These are phyloP conservation scores for Xiphias gladius DNA, from an alignment of 2,113 vertebrate species.

Conservation along the genomic window DNA sequence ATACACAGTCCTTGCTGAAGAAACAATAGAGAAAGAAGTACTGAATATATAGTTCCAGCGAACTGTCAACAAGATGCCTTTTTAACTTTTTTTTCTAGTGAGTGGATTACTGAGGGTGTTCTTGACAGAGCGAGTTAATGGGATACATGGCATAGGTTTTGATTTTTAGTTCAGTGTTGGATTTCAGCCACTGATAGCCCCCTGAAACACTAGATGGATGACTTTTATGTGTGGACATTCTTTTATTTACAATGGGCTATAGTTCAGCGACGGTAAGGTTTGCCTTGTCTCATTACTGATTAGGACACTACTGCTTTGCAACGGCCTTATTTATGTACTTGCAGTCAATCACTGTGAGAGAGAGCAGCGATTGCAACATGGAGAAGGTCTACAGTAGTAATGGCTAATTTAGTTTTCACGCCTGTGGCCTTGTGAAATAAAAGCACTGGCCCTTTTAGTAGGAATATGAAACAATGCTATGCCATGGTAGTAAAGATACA, in stretches of 20 bases:
- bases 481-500: constrained; percentile 3
- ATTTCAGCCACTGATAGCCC: too few species aligned
- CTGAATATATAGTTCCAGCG: too few species aligned
- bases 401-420: constrained; percentile 19
- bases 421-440: constrained; percentile 31
- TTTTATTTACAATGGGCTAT: not conserved
- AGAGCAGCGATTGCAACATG: not conserved
- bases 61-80: not conserved
- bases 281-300: not conserved
- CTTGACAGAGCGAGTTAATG: not conserved
- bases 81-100: too few species aligned
- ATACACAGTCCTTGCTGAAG: not conserved
- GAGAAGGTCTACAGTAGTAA: not conserved
- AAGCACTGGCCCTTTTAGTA: constrained; percentile 13
- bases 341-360: not conserved
- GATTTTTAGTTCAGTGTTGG: not conserved
- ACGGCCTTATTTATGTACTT: not conserved
- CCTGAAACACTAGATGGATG: not conserved
- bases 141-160: not conserved
- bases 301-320: not conserved
- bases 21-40: too few species aligned
- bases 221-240: not conserved
- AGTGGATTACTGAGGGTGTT: not conserved
- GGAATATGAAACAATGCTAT: constrained; percentile 37
- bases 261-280: not conserved